phyloP scores from a whole-genome alignment of 2,888 invertebrate genomes.

The Atherix ibis region DNA sequence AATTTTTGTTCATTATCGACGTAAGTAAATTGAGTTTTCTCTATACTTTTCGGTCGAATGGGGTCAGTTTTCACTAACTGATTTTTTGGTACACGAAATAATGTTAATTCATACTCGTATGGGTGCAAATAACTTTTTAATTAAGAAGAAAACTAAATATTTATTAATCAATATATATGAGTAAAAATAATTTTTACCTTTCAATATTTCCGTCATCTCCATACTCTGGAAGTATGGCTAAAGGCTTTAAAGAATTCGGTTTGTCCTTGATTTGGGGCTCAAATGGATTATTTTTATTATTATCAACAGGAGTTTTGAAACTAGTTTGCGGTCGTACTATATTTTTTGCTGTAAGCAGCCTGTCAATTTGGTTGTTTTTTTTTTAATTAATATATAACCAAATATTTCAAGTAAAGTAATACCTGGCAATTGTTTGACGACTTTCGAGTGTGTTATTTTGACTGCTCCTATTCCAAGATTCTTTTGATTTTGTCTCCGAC shows the following conservation, averaged over 20 bases:
- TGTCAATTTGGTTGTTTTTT: no score
- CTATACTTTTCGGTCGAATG: conserved; percentile 33
- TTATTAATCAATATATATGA: no score
- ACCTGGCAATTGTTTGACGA: no score
- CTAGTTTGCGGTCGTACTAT: conserved; percentile 66
- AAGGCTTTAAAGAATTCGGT: conserved; percentile 71
- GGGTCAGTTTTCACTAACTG: conserved; percentile 37
- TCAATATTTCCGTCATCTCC: conserved; percentile 43
- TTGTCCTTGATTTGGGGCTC: conserved; percentile 70
- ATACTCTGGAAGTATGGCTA: conserved; percentile 55
- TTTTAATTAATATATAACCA: no score
- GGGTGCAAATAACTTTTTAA: conserved; percentile 79
- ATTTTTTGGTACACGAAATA: conserved; percentile 42
- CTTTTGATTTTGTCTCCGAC: no score
- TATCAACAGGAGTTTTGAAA: conserved; percentile 76
- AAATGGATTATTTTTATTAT: conserved; percentile 57
- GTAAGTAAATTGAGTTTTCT: conserved; percentile 48
- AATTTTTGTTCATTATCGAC: conserved; percentile 52
- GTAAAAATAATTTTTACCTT: conserved; percentile 56
- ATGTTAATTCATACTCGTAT: conserved; percentile 68
- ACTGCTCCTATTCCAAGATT: no score
- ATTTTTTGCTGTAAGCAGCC: conserved; percentile 52
- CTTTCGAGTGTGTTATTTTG: no score
- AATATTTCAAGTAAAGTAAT: no score
- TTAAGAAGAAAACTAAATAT: background rate